Base-by-base conservation (phyloP, 2,113 vertebrate species). In the Thomomys bottae region DNA sequence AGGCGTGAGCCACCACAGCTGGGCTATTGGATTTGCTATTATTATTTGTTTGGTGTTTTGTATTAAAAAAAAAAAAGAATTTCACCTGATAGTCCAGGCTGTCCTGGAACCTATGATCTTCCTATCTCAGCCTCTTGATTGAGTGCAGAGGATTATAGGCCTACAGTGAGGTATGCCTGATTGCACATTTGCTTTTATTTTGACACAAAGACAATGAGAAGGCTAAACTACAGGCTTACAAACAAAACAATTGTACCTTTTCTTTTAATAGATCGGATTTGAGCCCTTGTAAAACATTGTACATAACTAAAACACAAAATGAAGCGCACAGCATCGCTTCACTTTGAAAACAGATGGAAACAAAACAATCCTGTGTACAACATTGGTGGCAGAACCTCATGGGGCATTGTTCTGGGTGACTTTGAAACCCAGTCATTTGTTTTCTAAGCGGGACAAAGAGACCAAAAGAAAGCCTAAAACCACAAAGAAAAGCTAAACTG, bases 301-400 rank as follows among this genome's bases (percentile, higher is more conserved):
- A 82, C 66, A 70, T 86, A 91, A 88, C 82, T 76, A 28, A 75
- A 92, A 90, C 71, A 34, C 77, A 87, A 92, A 93, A 94, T 87
- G 84, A 89, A 96, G 79, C 84, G 85, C 61, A 67, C 94, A 96
- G 94, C 34, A 24, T 76, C 78, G 82, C 79, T 54, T 87, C 66
- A 88, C 34, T 8, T 38, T 77, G 54, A 87, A 95, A 92, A 92
- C 84, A 91, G 90, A 72, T 78, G 24, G 80, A 96, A 72, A 87
- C 68, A 89, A 92, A 94, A 14, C 59, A 6, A 38, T 61, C 38
- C 42, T 40, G 18, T 76, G 21, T 77, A 90, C 85, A 94, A 71
- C 92, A 90, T 61, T 73, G 88, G 89, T 72, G 90, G 73, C 82
- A 54, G 68, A 87, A 75, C 82, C 88, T 94, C 87, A 75, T 57